Evolutionary conservation across 2,888 invertebrate species (phyloP).

Genomic region (Minunthozetes semirufus): DNA sequence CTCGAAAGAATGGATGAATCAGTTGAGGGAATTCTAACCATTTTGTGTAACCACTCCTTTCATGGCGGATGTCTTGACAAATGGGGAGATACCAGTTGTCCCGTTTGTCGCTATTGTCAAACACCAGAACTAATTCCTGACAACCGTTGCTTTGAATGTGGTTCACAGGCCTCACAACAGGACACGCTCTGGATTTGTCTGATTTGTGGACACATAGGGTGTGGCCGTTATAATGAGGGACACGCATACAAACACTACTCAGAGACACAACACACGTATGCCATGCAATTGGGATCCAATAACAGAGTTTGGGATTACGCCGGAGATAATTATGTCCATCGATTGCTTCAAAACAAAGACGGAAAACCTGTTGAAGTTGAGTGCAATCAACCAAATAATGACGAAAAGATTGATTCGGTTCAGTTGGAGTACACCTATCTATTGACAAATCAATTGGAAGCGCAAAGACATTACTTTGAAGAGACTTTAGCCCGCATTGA

Average conservation of each 20-base stretch:
- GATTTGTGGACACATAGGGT: constrained; percentile 96
- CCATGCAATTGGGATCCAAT: constrained; percentile 81
- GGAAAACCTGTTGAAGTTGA: constrained; percentile 74
- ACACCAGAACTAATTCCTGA: constrained; percentile 69
- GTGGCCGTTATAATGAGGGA: constrained; percentile 80
- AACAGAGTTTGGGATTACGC: constrained; percentile 99
- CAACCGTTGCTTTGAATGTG: constrained; percentile 65
- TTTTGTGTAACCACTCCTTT: constrained; percentile 96
- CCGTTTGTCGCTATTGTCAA: constrained; percentile 86
- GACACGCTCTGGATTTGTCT: constrained; percentile 88
- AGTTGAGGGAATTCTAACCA: constrained; percentile 91
- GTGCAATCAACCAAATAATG: constrained; percentile 43
- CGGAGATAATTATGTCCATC: constrained; percentile 92
- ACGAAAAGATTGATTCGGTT: constrained; percentile 86
- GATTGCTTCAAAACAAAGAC: constrained; percentile 94
- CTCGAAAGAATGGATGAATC: constrained; percentile 92
- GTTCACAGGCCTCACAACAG: constrained; percentile 54
- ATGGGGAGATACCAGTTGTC: constrained; percentile 94
- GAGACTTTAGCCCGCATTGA: constrained; percentile 59
- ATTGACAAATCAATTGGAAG: constrained; percentile 87
- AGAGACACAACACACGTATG: constrained; percentile 93
- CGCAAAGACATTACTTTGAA: constrained; percentile 86
- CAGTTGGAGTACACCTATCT: constrained; percentile 95
- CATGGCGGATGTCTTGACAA: constrained; percentile 90
- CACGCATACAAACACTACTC: constrained; percentile 92